Evolutionary conservation across 2,113 vertebrate genomes (phyloP).

Genomic region (Conger conger): DNA sequence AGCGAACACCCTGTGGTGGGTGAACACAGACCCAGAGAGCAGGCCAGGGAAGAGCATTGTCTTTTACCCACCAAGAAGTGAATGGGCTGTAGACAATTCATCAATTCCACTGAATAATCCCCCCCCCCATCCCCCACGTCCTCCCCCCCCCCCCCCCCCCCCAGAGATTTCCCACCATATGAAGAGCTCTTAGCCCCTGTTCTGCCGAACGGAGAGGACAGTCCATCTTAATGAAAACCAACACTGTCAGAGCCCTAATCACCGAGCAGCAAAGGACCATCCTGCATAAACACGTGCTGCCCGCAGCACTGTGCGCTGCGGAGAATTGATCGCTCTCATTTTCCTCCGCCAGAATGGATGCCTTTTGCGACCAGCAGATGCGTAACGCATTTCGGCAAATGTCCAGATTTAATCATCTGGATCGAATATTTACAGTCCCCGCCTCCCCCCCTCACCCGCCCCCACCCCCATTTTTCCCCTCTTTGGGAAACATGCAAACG

Average conservation of each 20-base stretch:
- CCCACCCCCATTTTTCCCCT: background rate
- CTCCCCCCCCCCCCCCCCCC: background rate
- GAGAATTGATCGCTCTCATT: background rate
- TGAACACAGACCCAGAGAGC: slow-evolving; percentile 10
- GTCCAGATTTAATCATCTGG: background rate
- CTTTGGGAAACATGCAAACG: background rate
- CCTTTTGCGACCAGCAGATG: background rate
- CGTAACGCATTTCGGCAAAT: background rate
- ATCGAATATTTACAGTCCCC: background rate
- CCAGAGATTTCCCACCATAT: slow-evolving; percentile 8
- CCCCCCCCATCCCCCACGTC: background rate
- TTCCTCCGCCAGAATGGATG: background rate
- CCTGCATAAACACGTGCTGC: background rate
- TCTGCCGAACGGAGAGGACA: slow-evolving; percentile 17
- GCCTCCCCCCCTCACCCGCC: background rate
- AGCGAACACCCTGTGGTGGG: background rate
- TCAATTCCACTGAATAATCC: slow-evolving; percentile 14
- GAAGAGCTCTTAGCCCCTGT: slow-evolving; percentile 25
- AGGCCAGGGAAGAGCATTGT: too few relatives aligned
- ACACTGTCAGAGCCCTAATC: background rate
- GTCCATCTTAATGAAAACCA: slow-evolving; percentile 24
- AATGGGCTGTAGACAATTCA: slow-evolving; percentile 23
- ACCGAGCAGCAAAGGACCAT: background rate
- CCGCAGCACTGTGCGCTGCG: background rate
- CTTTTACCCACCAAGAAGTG: background rate